phyloP scores from a whole-genome alignment of 2,797 vertebrate genomes.

The Margarornis squamiger region DNA sequence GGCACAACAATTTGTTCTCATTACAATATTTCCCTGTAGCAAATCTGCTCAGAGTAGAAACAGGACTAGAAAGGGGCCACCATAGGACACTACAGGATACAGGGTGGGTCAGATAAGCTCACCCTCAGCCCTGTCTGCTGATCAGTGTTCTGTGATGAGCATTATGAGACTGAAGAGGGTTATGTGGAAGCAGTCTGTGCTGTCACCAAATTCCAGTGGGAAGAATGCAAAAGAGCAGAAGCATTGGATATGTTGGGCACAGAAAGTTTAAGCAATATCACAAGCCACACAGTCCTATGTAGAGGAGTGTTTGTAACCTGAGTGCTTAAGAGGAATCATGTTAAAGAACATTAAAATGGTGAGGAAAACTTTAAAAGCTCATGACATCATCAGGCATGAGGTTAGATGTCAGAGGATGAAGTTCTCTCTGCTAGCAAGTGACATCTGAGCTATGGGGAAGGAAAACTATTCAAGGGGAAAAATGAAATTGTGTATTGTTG shows the following conservation, averaged over 20 bases:
- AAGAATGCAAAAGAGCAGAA: constrained; percentile 8
- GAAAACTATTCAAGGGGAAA: neutral
- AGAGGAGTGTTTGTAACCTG: neutral
- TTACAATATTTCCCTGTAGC: neutral
- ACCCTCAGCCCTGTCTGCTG: neutral
- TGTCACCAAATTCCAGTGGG: neutral
- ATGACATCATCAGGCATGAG: neutral
- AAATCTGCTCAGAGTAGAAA: neutral
- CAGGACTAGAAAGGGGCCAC: neutral
- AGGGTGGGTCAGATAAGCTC: neutral
- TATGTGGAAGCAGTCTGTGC: neutral
- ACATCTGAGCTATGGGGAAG: neutral
- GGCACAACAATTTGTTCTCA: neutral
- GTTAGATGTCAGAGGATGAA: neutral
- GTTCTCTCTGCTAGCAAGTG: neutral
- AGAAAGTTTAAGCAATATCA: neutral
- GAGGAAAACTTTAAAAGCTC: neutral
- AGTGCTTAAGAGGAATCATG: neutral
- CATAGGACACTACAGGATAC: neutral
- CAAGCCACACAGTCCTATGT: neutral
- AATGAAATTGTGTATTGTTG: neutral
- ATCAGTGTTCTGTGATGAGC: neutral
- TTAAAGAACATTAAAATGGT: neutral
- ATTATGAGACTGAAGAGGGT: neutral
- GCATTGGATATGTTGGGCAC: neutral